phyloP scores from a whole-genome alignment of 2,888 invertebrate species.

The Chrysolina haemoptera region DNA sequence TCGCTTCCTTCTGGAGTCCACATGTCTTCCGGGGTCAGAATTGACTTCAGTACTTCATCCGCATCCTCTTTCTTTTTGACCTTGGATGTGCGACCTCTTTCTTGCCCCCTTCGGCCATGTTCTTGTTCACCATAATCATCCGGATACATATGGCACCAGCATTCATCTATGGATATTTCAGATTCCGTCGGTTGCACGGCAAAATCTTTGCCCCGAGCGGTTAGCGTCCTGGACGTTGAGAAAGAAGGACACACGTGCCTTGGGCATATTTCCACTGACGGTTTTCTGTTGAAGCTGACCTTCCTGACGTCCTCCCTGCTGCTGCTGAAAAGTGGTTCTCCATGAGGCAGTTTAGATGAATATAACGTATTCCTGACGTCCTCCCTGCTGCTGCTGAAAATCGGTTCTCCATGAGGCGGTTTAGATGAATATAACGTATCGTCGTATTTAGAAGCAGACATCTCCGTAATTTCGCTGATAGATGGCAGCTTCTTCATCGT shows the following conservation, averaged over 20 bases:
- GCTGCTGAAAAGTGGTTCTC: slow-evolving; percentile 34
- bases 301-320: slow-evolving; percentile 41
- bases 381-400: slow-evolving; percentile 45
- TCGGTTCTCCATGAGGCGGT: slow-evolving; percentile 32
- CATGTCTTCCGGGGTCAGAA: neutral
- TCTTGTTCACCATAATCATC: slow-evolving; percentile 13
- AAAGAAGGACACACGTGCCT: slow-evolving; percentile 37
- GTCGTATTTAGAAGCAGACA: slow-evolving; percentile 33
- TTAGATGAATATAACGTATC: neutral
- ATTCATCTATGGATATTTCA: slow-evolving; percentile 32
- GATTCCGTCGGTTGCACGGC: neutral
- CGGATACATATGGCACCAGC: slow-evolving; percentile 31
- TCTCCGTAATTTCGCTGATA: slow-evolving; percentile 58
- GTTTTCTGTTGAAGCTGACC: slow-evolving; percentile 26
- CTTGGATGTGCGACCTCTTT: too few relatives aligned
- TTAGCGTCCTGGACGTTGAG: slow-evolving; percentile 32
- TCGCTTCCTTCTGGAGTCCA: slow-evolving; percentile 8
- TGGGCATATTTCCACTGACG: slow-evolving; percentile 37
- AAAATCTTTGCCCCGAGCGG: slow-evolving; percentile 20
- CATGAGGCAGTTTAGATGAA: slow-evolving; percentile 27
- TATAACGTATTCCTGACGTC: too few relatives aligned
- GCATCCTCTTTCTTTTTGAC: too few relatives aligned
- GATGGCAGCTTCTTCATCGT: slow-evolving; percentile 57
- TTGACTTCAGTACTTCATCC: neutral
- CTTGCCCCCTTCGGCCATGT: neutral